These are phyloP conservation scores for Caranx melampygus DNA, from an alignment of 2,113 vertebrate genomes.

Conservation along the genomic window DNA sequence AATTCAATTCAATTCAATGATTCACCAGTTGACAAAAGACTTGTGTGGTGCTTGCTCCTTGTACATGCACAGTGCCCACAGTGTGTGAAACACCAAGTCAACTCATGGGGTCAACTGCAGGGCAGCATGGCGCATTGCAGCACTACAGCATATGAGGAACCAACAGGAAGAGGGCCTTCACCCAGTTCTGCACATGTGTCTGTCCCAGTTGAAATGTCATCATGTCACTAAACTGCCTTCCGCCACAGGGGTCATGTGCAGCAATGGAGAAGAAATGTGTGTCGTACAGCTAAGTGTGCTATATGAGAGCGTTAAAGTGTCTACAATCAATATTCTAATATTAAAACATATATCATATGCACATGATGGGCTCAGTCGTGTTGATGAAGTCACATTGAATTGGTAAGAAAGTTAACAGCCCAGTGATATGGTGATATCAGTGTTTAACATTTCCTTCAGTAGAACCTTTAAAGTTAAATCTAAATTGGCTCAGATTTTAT, in stretches of 20 bases:
- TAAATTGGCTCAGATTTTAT: not conserved
- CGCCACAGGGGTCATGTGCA: no score
- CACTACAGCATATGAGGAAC: conserved; percentile 12
- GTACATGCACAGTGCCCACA: not conserved
- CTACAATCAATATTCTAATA: not conserved
- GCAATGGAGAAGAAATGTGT: not conserved
- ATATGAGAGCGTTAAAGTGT: not conserved
- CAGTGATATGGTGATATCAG: no score
- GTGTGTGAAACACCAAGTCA: conserved; percentile 31
- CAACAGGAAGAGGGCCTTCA: conserved; percentile 2
- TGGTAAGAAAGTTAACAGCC: no score
- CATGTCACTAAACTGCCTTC: not conserved
- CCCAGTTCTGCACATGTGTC: not conserved
- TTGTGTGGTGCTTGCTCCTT: not conserved
- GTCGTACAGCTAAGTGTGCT: not conserved
- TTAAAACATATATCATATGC: not conserved
- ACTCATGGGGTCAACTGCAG: conserved; percentile 37
- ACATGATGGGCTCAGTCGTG: not conserved
- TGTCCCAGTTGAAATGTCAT: not conserved
- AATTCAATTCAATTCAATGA: not conserved
- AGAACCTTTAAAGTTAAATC: no score
- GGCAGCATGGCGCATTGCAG: conserved; percentile 19
- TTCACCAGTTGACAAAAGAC: conserved; percentile 1
- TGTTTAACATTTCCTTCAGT: no score
- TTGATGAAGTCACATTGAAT: not conserved